Conservation (phyloP, 2,888 invertebrate species). For the Harmothoe impar region DNA sequence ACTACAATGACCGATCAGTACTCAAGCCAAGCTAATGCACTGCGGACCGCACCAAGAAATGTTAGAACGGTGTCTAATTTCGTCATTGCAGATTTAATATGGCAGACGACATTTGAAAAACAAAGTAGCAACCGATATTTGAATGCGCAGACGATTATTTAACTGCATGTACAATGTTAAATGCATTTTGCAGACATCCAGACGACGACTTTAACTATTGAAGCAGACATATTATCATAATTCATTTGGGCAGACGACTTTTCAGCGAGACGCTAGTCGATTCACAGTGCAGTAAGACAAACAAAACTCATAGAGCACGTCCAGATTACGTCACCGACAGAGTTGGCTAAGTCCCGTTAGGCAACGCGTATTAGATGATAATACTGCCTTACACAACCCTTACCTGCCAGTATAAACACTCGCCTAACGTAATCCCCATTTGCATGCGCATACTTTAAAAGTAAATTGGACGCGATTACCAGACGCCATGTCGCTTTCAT, state of each 20-base stretch:
- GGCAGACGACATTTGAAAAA: no score
- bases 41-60: no score
- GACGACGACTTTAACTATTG: no score
- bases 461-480: conserved; percentile 4
- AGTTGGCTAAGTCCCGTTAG: neutral
- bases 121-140: no score
- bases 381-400: neutral
- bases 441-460: conserved; percentile 1
- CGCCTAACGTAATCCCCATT: neutral
- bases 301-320: neutral
- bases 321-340: neutral
- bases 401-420: neutral
- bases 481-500: neutral
- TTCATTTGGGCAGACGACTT: neutral
- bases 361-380: conserved; percentile 11
- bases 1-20: neutral
- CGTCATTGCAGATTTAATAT: no score
- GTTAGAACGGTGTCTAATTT: no score
- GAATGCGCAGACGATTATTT: no score
- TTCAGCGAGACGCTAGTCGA: neutral
- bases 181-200: no score
- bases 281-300: neutral
- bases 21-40: neutral
- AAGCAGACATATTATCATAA: no score
- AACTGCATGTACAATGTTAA: no score